A percentile compares a stretch with the other conserved stretches of the same genome.
Evolutionary conservation across 1,140 invertebrate genomes (phyloP).

Genomic region (Coptotermes formosanus): DNA sequence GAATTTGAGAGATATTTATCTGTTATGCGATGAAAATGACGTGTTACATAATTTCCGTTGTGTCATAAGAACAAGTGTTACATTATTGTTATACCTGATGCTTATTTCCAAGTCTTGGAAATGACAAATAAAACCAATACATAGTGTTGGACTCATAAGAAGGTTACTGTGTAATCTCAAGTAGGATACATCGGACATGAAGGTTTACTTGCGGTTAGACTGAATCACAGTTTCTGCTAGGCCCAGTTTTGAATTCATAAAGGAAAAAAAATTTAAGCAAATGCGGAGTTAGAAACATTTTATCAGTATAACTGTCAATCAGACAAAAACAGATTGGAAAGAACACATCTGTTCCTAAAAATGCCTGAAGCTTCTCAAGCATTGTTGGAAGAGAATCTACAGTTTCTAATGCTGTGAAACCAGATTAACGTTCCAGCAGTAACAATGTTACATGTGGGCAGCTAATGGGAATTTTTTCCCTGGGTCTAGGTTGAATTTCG

Average conservation of each 20-base stretch:
- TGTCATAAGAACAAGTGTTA: conserved; percentile 13
- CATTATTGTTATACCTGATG: not conserved
- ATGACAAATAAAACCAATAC: not conserved
- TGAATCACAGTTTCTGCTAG: not conserved
- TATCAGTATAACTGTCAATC: conserved; percentile 1
- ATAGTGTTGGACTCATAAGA: not conserved
- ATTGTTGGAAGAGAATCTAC: not conserved
- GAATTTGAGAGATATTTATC: not conserved
- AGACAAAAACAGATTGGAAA: not conserved
- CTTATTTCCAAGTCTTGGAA: conserved; percentile 7
- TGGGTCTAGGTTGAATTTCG: not conserved
- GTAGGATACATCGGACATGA: not conserved
- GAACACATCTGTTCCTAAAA: not conserved
- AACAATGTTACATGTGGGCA: not conserved
- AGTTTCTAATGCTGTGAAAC: not conserved
- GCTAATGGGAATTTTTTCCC: not conserved
- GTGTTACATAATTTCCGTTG: conserved; percentile 2
- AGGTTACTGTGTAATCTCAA: conserved; percentile 10
- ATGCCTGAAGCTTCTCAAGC: not conserved
- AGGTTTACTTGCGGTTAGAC: not conserved
- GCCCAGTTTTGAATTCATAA: not conserved
- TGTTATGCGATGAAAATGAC: not conserved
- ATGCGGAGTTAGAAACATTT: not conserved
- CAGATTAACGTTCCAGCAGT: not conserved
- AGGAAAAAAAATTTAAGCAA: not conserved